Base-by-base conservation (phyloP, 2,888 invertebrate genomes). In the Caenorhabditis wallacei region DNA sequence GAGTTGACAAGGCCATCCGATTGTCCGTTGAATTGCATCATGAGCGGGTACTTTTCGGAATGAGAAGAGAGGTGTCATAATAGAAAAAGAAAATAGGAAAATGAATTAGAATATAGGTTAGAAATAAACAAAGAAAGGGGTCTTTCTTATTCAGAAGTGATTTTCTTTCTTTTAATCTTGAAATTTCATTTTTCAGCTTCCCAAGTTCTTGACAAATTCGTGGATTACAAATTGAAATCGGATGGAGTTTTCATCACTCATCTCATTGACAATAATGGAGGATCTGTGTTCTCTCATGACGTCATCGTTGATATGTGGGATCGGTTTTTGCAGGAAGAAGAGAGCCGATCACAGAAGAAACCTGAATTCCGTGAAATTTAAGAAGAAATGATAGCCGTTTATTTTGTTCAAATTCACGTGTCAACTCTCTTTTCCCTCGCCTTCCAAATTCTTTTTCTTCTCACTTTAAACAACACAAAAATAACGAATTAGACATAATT, bases 231-330 rank as follows among this genome's bases (percentile, higher is more conserved):
- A 57, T 85, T 91, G 30, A 82, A 89, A 22, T 64, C 80, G 7
- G 91, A 91, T 75, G 91, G 91, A 51, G 89, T 91, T 10, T 88
- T 91, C 72, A 85, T 91, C 43, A 84, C 90, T 8, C 85, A 90
- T 54, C 81, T 92, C 57, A 85, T 92, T 51, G 86, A 91, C n/a
- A 80, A 86, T 61, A 92, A 92, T 81, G 90, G 92, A 8, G 92
- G 92, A 46, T 91, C 92, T 26, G 85, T 92, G 57, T 88, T 91
- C 78, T 85, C 89, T 40, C 89, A 90, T 11, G 92, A 92, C 54
- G 80, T 92, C 26, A 88, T 92, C 24, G 85, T 82, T 43, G 69
- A 85, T 51, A 81, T 92, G 40, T 92, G 91, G 91, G 79, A 79
- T 18, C 69, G 84, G 61, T 92, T 91, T 84, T 69, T 91, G 43